A percentile compares a stretch with the other conserved stretches of the same genome.
These are phyloP conservation scores for Microctonus brassicae DNA, from an alignment of 2,888 invertebrate species.

Conservation along the genomic window DNA sequence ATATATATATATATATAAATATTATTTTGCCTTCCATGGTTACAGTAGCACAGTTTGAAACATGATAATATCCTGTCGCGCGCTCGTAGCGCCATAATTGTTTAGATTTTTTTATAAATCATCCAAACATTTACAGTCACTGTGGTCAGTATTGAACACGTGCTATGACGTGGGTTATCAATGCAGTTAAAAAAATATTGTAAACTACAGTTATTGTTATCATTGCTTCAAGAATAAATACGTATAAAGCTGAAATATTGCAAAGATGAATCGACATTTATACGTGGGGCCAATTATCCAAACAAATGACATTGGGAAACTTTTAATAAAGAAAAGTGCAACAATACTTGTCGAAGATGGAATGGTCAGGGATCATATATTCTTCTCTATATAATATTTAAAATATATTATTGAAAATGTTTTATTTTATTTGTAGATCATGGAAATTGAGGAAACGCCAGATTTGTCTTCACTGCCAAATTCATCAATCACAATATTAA, in stretches of 20 bases:
- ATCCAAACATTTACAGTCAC: no score
- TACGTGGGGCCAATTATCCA: conserved; percentile 63
- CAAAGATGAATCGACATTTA: conserved; percentile 48
- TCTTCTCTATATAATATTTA: background rate
- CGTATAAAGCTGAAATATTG: background rate
- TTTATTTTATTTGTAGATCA: conserved; percentile 51
- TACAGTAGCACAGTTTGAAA: background rate
- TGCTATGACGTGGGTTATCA: no score
- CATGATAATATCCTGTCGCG: background rate
- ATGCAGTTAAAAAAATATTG: no score
- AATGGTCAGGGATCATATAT: conserved; percentile 53
- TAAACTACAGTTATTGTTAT: background rate
- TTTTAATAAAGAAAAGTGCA: conserved; percentile 54
- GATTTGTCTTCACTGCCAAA: conserved; percentile 36
- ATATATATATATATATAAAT: no score
- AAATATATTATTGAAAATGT: background rate
- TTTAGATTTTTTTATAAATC: no score
- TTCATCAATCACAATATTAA: conserved; percentile 50
- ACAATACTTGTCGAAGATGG: conserved; percentile 58
- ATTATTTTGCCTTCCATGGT: background rate
- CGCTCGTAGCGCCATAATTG: background rate
- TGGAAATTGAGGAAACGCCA: conserved; percentile 49
- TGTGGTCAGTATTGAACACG: no score
- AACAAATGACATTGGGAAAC: conserved; percentile 49
- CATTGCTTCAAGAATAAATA: background rate